These are phyloP conservation scores for Heteropelma amictum DNA, from an alignment of 2,888 invertebrate species.

Conservation along the genomic window DNA sequence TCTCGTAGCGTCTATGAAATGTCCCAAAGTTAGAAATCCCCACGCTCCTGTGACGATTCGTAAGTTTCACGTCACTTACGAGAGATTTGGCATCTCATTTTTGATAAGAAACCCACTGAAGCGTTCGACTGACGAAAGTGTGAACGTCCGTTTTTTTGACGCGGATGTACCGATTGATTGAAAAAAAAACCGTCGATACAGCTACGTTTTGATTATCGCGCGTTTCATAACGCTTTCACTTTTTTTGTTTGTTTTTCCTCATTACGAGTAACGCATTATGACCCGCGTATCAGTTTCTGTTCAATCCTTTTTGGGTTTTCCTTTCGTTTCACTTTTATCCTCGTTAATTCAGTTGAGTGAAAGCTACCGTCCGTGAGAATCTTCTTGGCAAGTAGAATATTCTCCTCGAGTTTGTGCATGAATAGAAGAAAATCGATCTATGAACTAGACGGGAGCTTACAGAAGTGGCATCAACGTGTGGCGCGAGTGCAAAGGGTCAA, in stretches of 20 bases:
- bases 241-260: not conserved
- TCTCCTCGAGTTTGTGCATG: conserved; percentile 7
- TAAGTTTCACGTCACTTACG: no score
- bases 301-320: not conserved
- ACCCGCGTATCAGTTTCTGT: conserved; percentile 30
- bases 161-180: not conserved
- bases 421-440: not conserved
- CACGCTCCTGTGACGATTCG: no score
- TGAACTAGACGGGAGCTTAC: conserved; percentile 42
- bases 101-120: not conserved
- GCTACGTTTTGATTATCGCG: not conserved
- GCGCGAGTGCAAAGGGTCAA: conserved; percentile 61
- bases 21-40: no score
- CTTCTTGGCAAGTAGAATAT: conserved; percentile 26
- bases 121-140: not conserved
- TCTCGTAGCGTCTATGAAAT: no score
- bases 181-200: conserved; percentile 35
- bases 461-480: conserved; percentile 48
- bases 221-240: conserved; percentile 14
- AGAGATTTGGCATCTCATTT: no score
- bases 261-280: conserved; percentile 10
- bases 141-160: not conserved
- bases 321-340: not conserved
- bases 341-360: conserved; percentile 43
- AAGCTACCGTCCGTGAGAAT: conserved; percentile 21